Conservation (phyloP, 2,113 vertebrate species). For the Gymnocephalus cernua region DNA sequence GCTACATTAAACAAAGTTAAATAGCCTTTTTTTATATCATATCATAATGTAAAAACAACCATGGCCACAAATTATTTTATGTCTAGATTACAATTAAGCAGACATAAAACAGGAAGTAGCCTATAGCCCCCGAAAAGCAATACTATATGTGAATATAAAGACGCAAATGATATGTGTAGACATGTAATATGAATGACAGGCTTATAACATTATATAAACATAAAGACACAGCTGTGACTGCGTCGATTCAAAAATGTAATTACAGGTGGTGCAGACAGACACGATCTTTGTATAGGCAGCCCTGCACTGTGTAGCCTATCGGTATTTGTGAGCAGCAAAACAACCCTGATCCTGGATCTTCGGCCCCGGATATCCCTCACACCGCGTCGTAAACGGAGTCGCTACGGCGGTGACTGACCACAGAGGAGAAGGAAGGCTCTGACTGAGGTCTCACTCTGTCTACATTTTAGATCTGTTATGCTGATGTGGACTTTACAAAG, state of each 20-base stretch:
- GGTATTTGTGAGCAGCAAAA: conserved; percentile 65
- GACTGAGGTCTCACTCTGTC: conserved; percentile 71
- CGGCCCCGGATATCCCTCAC: conserved; percentile 63
- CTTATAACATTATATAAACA: neutral
- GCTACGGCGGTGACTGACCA: conserved; percentile 46
- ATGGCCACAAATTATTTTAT: too few relatives aligned
- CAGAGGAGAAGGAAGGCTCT: neutral
- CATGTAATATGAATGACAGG: neutral
- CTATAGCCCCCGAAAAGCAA: neutral
- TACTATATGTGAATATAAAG: neutral
- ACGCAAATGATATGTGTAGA: neutral
- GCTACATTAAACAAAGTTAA: neutral
- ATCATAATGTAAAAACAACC: neutral
- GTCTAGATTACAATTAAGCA: neutral
- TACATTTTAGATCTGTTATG: neutral
- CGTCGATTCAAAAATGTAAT: neutral
- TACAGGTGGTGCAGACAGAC: conserved; percentile 45
- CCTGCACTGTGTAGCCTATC: neutral
- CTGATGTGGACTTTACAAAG: neutral
- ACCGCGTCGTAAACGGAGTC: conserved; percentile 65
- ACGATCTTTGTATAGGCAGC: conserved; percentile 13
- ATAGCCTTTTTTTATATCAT: neutral
- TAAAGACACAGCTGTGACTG: neutral
- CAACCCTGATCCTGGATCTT: conserved; percentile 74
- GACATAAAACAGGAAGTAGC: neutral